A percentile compares a stretch with the other conserved stretches of the same genome.
Conservation (phyloP, 2,888 invertebrate species). For the Smittia sp. region DNA sequence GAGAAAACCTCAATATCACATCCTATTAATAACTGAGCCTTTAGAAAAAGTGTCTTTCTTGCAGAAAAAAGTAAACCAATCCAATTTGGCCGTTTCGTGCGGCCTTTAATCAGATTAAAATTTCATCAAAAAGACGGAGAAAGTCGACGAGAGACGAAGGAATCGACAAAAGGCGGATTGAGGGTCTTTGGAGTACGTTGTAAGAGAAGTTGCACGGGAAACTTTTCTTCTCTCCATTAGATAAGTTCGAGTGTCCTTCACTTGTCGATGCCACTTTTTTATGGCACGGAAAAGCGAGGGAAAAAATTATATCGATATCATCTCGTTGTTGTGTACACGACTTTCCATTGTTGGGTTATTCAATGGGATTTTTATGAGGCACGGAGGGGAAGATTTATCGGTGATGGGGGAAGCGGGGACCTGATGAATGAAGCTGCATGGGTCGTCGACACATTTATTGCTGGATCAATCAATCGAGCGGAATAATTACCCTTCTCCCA, state of each 20-base stretch:
- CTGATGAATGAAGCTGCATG: neutral
- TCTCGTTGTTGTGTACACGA: neutral
- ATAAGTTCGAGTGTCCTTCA: neutral
- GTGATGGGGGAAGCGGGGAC: neutral
- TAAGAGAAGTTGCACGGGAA: neutral
- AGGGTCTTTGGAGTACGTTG: neutral
- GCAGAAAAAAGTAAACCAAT: neutral
- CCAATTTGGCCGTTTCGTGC: neutral
- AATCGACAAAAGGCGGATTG: slow-evolving; percentile 3
- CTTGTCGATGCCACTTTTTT: neutral
- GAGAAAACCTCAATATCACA: neutral
- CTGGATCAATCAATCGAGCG: slow-evolving; percentile 13
- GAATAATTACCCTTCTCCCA: slow-evolving; percentile 18
- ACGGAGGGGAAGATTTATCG: too few relatives aligned
- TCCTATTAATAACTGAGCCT: slow-evolving; percentile 6
- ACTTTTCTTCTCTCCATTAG: neutral
- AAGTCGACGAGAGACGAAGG: neutral
- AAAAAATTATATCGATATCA: neutral
- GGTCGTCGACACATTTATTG: neutral
- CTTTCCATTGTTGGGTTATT: neutral
- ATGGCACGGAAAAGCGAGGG: neutral
- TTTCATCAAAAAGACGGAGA: neutral
- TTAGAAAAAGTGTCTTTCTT: neutral
- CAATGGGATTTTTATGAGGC: too few relatives aligned
- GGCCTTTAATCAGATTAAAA: neutral